Evolutionary conservation across 2,888 invertebrate genomes (phyloP).

Genomic region (Rhogogaster chlorosoma): DNA sequence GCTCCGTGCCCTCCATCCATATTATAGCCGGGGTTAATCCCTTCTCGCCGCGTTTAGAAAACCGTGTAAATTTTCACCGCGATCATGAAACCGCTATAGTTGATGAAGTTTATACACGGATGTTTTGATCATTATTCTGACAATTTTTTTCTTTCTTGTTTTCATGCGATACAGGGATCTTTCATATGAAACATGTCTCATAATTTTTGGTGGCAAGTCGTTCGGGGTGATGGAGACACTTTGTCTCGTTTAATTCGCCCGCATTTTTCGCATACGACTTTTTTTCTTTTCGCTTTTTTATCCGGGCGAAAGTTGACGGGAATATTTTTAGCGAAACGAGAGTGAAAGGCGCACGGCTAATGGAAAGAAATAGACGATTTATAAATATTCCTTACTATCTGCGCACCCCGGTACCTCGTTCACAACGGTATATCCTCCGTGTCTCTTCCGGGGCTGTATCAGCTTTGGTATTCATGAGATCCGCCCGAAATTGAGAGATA

Average conservation of each 20-base stretch:
- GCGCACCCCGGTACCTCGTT: not conserved
- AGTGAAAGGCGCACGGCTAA: slow-evolving; percentile 6
- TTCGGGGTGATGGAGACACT: not conserved
- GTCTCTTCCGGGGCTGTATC: not conserved
- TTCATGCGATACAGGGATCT: not conserved
- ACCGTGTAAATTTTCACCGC: not conserved
- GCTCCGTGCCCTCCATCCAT: slow-evolving; percentile 31
- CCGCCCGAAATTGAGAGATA: slow-evolving; percentile 34
- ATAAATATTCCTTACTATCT: slow-evolving; percentile 26
- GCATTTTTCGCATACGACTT: not conserved
- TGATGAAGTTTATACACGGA: not conserved
- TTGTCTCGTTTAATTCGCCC: slow-evolving; percentile 19
- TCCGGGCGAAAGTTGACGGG: not conserved
- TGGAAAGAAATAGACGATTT: slow-evolving; percentile 38
- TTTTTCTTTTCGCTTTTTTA: not conserved
- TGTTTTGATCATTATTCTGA: not conserved
- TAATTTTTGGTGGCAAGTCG: not conserved
- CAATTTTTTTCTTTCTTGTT: not conserved
- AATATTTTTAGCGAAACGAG: not conserved
- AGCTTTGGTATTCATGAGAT: slow-evolving; percentile 45
- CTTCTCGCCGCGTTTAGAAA: slow-evolving; percentile 11
- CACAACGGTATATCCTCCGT: not conserved
- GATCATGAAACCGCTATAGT: not conserved
- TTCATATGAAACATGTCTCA: not conserved
- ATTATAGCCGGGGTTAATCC: slow-evolving; percentile 17